A percentile compares a stretch with the other conserved stretches of the same genome.
Evolutionary conservation across 2,888 invertebrate genomes (phyloP).

Genomic region (Sphaeridia pumilis): DNA sequence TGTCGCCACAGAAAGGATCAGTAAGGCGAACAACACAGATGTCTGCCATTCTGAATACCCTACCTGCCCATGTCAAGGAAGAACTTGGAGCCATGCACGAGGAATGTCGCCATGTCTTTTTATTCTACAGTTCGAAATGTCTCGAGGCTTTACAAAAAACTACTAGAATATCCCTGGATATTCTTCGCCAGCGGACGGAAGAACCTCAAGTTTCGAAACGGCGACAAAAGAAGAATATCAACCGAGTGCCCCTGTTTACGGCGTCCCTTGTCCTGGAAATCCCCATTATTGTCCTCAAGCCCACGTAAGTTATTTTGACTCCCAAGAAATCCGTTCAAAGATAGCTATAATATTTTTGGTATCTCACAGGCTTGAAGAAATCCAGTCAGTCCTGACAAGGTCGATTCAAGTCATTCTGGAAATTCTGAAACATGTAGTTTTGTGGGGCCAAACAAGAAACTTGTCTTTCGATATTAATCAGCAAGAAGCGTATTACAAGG

Average conservation of each 20-base stretch:
- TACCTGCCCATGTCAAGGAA: constrained; percentile 21
- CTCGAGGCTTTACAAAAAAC: constrained; percentile 61
- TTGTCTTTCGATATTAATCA: constrained; percentile 18
- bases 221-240: constrained; percentile 23
- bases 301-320: constrained; percentile 32
- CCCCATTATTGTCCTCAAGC: constrained; percentile 40
- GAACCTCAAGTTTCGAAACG: constrained; percentile 32
- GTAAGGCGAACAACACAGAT: not conserved
- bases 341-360: not conserved
- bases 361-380: constrained; percentile 48
- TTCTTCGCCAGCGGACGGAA: constrained; percentile 49
- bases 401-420: constrained; percentile 56
- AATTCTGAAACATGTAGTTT: constrained; percentile 56
- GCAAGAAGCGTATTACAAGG: constrained; percentile 23
- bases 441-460: constrained; percentile 64
- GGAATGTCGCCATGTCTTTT: constrained; percentile 69
- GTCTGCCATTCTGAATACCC: not conserved
- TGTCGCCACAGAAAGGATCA: constrained; percentile 5
- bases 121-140: constrained; percentile 64
- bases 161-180: constrained; percentile 60
- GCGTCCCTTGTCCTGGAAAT: constrained; percentile 39
- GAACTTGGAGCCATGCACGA: constrained; percentile 52
- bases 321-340: not conserved
- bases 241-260: constrained; percentile 28
- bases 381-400: constrained; percentile 55